Conservation (phyloP, 2,113 vertebrate species). For the Ancistrus triradiatus region DNA sequence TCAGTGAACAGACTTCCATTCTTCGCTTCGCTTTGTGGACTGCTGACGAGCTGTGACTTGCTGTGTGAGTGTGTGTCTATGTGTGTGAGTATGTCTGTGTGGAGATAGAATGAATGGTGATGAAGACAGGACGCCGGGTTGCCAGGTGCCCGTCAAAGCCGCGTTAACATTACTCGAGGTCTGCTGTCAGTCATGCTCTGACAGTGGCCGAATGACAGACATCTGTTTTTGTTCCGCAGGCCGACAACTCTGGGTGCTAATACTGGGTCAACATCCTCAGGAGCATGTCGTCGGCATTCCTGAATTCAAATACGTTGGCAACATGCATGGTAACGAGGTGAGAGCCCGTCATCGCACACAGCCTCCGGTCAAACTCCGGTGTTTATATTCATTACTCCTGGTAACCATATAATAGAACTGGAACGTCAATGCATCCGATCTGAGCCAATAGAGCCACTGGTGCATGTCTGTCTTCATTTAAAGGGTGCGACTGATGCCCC, state of each 20-base stretch:
- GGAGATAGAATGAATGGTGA: background rate
- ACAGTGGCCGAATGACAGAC: slow-evolving; percentile 7
- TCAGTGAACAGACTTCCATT: slow-evolving; percentile 7
- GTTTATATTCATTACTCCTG: slow-evolving; percentile 24
- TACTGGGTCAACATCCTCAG: slow-evolving; percentile 75
- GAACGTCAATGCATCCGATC: no score
- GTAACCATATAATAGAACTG: slow-evolving; percentile 4
- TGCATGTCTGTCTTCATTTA: slow-evolving; percentile 13
- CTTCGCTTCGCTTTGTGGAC: background rate
- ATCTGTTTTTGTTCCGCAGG: slow-evolving; percentile 65
- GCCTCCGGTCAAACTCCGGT: background rate
- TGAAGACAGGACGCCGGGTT: slow-evolving; percentile 25
- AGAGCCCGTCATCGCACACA: slow-evolving; percentile 27
- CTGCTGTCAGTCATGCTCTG: slow-evolving; percentile 1
- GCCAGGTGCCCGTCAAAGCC: slow-evolving; percentile 29
- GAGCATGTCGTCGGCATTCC: slow-evolving; percentile 80
- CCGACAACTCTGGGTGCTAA: slow-evolving; percentile 83
- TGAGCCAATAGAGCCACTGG: slow-evolving; percentile 3
- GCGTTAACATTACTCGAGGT: slow-evolving; percentile 19
- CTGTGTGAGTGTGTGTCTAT: slow-evolving; percentile 9
- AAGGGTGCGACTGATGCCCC: background rate
- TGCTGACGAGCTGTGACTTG: slow-evolving; percentile 12
- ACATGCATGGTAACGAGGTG: slow-evolving; percentile 91
- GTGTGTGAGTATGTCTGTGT: background rate
- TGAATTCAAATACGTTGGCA: slow-evolving; percentile 85